These are phyloP conservation scores for Archaeoteleia sp. DNA, from an alignment of 2,888 invertebrate species.

Conservation along the genomic window DNA sequence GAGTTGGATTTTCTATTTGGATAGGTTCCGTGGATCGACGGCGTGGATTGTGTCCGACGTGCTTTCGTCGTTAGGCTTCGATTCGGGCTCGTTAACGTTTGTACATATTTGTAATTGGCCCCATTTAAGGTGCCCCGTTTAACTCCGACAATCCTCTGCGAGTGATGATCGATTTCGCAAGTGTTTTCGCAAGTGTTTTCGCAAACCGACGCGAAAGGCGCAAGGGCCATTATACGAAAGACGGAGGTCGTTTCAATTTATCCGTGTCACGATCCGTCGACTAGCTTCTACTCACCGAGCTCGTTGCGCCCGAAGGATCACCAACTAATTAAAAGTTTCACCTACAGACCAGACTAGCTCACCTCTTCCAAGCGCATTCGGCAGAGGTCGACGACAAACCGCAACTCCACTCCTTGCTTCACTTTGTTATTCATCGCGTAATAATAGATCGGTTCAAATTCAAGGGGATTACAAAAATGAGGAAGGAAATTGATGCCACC, in stretches of 20 bases:
- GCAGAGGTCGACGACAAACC: slow-evolving; percentile 17
- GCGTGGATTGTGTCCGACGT: too few species aligned
- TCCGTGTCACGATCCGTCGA: slow-evolving; percentile 43
- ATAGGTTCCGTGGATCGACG: too few species aligned
- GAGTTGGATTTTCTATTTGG: too few species aligned
- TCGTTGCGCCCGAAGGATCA: slow-evolving; percentile 57
- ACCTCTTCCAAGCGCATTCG: slow-evolving; percentile 29
- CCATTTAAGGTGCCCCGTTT: too few species aligned
- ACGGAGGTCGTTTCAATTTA: slow-evolving; percentile 54
- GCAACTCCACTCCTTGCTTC: slow-evolving; percentile 10
- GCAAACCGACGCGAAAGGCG: slow-evolving; percentile 1
- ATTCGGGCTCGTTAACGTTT: neutral
- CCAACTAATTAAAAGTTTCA: slow-evolving; percentile 67
- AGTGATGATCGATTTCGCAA: neutral
- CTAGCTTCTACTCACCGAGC: slow-evolving; percentile 31
- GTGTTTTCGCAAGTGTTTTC: slow-evolving; percentile 2
- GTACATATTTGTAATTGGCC: neutral
- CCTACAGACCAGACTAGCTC: slow-evolving; percentile 25
- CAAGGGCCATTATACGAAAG: slow-evolving; percentile 6
- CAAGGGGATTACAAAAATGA: slow-evolving; percentile 11
- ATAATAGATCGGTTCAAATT: slow-evolving; percentile 23
- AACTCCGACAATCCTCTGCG: too few species aligned
- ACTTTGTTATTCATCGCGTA: slow-evolving; percentile 38
- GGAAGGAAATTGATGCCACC: slow-evolving; percentile 6
- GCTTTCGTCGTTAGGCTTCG: too few species aligned